Base-by-base conservation (phyloP, 2,888 invertebrate species). In the Drosophila mimetica region DNA sequence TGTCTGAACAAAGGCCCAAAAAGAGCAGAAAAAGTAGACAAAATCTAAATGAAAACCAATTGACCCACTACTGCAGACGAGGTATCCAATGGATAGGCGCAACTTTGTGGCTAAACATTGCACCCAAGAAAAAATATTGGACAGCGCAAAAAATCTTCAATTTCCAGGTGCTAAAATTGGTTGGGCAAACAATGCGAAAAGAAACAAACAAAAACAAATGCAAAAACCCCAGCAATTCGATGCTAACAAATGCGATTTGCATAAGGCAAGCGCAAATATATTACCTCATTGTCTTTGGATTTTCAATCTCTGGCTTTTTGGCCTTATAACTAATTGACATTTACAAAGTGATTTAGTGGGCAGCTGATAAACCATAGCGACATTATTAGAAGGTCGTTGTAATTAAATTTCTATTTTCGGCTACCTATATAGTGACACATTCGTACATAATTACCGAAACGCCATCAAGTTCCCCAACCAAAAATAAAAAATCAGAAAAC, bases 341-440 rank as follows among this genome's bases (percentile, higher is more conserved):
- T 65, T 65, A 66, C 52, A 72, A 54, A 46, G 51, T 57, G 65
- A 71, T 55, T 64, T 55, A 52, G 20, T 36, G 9, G 22, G 8
- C 39, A 41, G 16, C 28, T 36, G 61, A 72, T 71, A 70, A 58
- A 53, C 32, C 25, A 13, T 18, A 41, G 20, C 18, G 36, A 25
- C 37, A 50, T 44, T 37, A 48, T 46, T 32, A 36, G 18, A 51
- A 25, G 41, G 39, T 61, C 14, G 13, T 34, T 69, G 64, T 71
- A 72, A 84, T 87, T 67, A 79, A 77, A 60, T 70, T 73, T 75
- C 74, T 74, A 64, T 70, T 74, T 76, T 64, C 44, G 72, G 41
- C 20, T 18, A 9, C 13, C 32, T 32, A 39, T 34, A 6, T 22
- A 34, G 14, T 11, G 14, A 14, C 52, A 42, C 37, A 32, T 58